Conservation (phyloP, 1,140 invertebrate genomes). For the Delia radicum region DNA sequence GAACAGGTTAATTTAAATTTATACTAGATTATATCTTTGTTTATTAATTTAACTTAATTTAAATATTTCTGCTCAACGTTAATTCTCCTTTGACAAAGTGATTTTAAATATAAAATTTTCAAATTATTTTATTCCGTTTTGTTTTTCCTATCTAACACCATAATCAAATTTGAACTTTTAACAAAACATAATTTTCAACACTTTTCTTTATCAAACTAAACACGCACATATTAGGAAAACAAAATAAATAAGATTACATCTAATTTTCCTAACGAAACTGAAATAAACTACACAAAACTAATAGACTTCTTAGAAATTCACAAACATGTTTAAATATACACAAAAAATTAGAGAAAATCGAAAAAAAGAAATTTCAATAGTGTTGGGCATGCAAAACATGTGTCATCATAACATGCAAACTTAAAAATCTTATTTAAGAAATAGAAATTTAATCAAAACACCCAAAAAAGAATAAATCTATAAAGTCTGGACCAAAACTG, state of each 20-base stretch:
- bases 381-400: slow-evolving; percentile 3
- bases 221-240: not conserved
- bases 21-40: no score
- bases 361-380: not conserved
- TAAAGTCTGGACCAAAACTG: no score
- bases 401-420: not conserved
- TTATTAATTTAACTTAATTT: no score
- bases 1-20: no score
- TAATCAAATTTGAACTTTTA: not conserved
- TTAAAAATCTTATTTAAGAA: not conserved
- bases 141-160: not conserved
- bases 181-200: not conserved
- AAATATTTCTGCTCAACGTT: no score
- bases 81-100: no score
- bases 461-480: no score
- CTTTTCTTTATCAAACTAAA: not conserved
- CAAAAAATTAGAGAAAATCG: no score
- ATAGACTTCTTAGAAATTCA: not conserved
- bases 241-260: not conserved
- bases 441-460: not conserved
- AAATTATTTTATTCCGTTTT: no score
- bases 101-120: no score
- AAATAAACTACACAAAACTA: not conserved
- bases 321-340: no score
- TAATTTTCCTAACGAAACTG: not conserved